These are phyloP conservation scores for Acromyrmex charruanus DNA, from an alignment of 1,140 invertebrate species.

Conservation along the genomic window DNA sequence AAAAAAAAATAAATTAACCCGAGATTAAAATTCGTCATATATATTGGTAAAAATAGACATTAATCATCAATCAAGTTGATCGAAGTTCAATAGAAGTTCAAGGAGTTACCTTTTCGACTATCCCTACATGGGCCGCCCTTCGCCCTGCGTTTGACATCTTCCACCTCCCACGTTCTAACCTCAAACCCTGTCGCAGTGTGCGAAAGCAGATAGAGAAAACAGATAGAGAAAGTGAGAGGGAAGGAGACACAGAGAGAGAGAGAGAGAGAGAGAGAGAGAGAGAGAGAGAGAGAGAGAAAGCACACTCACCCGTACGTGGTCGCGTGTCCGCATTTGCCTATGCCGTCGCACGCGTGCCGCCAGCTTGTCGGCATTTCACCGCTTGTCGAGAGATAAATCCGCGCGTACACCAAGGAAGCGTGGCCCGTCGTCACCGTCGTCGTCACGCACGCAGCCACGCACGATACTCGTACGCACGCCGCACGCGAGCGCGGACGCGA, in stretches of 20 bases:
- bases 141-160: not conserved
- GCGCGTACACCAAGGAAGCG: conserved; percentile 62
- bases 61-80: not conserved
- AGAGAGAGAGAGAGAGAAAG: not conserved
- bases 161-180: conserved; percentile 48
- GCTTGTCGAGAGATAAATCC: conserved; percentile 69
- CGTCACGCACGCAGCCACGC: conserved; percentile 54
- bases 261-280: not conserved
- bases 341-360: conserved; percentile 76
- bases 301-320: conserved; percentile 77
- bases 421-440: not conserved
- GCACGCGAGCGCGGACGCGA: conserved; percentile 19
- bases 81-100: not conserved
- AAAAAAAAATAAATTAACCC: too few species aligned
- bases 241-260: too few species aligned
- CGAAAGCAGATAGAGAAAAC: not conserved
- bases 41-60: not conserved
- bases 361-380: conserved; percentile 83
- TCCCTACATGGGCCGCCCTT: conserved; percentile 14
- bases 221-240: not conserved
- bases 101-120: not conserved
- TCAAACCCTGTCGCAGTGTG: conserved; percentile 17
- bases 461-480: not conserved
- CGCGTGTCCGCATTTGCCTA: conserved; percentile 77
- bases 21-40: too few species aligned